Base-by-base conservation (phyloP, 2,888 invertebrate genomes). In the Lithophane ornitopus region DNA sequence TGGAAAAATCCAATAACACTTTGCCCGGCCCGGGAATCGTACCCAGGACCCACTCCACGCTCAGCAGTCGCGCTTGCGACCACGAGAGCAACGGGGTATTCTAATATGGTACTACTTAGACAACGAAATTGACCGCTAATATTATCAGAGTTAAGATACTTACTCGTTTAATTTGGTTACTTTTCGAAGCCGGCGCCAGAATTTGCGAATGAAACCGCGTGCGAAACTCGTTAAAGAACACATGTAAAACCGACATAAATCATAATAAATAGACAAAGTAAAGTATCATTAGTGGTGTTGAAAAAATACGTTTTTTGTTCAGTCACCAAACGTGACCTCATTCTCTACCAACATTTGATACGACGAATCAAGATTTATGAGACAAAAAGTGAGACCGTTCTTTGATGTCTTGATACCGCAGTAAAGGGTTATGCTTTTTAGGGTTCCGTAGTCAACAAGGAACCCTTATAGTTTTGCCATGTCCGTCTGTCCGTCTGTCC, bases 281-380 rank as follows among this genome's bases (percentile, higher is more conserved):
- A 82, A 87, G 78, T 85, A 79, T 79, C 78, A 87, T 88, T 84
- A 87, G 82, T 63, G 61, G 79, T 81, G 82, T 84, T 87, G 80
- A 89, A 87, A 87, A 87, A 78, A 80, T 83, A 88, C 82, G 85
- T 85, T 88, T 78, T 78, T 85, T 78, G 87, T 89, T 85, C 76
- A 76, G 77, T 85, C 78, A 78, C 80, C 78, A 85, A 77, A 89
- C 91, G 90, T 91, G 91, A 91, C 90, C 90, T 89, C 88, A 89
- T 91, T 89, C 78, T 41, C 22, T 73, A 34, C 6, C 19, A 59
- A 65, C 70, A 74, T 74, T 80, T 85, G 84, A 82, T 83, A 68
- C 70, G 66, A 84, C 73, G 78, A 79, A 81, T 83, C 61, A 78
- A 79, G 78, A 88, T 88, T 87, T 84, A 87, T 81, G 84, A 76